phyloP scores from a whole-genome alignment of 2,888 invertebrate genomes.

The Taphrorychus bicolor region DNA sequence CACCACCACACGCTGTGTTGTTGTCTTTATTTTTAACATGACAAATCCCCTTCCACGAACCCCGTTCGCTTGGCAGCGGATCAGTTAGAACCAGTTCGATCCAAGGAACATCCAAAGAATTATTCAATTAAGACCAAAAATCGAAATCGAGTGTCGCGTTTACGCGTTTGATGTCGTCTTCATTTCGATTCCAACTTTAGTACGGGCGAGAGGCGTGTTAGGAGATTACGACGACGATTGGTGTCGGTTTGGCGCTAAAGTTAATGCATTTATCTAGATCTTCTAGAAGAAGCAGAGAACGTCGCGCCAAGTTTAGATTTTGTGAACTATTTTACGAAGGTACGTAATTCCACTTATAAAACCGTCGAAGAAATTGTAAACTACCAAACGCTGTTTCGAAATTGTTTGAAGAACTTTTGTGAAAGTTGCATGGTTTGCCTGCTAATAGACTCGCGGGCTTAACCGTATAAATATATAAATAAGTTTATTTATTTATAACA shows the following conservation, averaged over 20 bases:
- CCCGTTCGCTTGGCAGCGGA: constrained; percentile 26
- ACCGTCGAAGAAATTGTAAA: not conserved
- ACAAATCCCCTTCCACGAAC: constrained; percentile 22
- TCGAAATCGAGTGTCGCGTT: constrained; percentile 16
- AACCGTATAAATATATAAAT: not conserved
- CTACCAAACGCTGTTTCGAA: not conserved
- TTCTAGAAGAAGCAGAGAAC: constrained; percentile 33
- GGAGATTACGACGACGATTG: constrained; percentile 10
- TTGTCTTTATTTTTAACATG: constrained; percentile 28
- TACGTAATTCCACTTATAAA: constrained; percentile 5
- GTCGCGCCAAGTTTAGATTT: constrained; percentile 34
- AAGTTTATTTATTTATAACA: too few species aligned
- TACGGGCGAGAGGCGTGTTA: constrained; percentile 28
- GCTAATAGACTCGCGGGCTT: too few species aligned
- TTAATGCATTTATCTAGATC: constrained; percentile 40
- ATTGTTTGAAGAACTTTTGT: not conserved
- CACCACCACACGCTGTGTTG: not conserved
- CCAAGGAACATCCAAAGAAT: constrained; percentile 22
- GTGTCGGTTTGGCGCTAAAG: constrained; percentile 32
- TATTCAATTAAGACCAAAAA: constrained; percentile 26
- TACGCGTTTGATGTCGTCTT: constrained; percentile 6
- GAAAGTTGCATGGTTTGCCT: not conserved
- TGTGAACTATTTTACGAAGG: constrained; percentile 32
- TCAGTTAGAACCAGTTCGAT: constrained; percentile 37
- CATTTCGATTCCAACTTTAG: constrained; percentile 19